Evolutionary conservation across 2,113 vertebrate species (phyloP), one percentile per base, ranked within the genome.

Genomic region (Gopherus flavomarginatus): DNA sequence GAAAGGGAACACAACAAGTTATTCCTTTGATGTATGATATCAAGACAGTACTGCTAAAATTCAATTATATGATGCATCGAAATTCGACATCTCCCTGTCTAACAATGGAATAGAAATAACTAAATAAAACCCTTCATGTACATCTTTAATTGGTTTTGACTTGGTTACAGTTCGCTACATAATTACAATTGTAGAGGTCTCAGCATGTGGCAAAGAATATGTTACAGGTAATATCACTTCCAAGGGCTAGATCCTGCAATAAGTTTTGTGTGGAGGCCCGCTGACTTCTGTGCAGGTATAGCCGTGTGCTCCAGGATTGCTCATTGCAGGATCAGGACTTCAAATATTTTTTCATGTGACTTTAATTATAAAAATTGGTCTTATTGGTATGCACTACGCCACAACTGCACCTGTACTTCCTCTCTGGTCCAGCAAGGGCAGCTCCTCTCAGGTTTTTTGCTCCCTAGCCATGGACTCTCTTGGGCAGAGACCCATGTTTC

Each of bases 1-100:
- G 80, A 50, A 90, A 84, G 78, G 93, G 81, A 95, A 83, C 82
- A 65, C 0, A 49, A 86, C 53, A 90, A 81, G 47, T 26, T 81
- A 86, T 88, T 26, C 49, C 91, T 93, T 75, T 72, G 94, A 94
- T 92, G 96, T 90, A 86, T 83, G 91, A 83, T 91, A 95, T 89
- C 82, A 90, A 91, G 81, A 8, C 85, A 82, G 87, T 78, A 93
- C 87, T 94, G 88, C 89, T 95, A 91, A 97, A 92, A 92, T 93
- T 85, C 27, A 92, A 96, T 94, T 96, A 92, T 29, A 49, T 78
- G 87, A 97, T 56, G 94, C 87, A 81, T 65, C 86, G 81, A 16
- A 90, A 97, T 94, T 84, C 7, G 81, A 90, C 85, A 27, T 38
- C 13, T 31, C 83, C 81, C 82, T 81, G 27, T 83, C 78, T 4